phyloP scores from a whole-genome alignment of 1,140 invertebrate species.

The Elysia chlorotica region DNA sequence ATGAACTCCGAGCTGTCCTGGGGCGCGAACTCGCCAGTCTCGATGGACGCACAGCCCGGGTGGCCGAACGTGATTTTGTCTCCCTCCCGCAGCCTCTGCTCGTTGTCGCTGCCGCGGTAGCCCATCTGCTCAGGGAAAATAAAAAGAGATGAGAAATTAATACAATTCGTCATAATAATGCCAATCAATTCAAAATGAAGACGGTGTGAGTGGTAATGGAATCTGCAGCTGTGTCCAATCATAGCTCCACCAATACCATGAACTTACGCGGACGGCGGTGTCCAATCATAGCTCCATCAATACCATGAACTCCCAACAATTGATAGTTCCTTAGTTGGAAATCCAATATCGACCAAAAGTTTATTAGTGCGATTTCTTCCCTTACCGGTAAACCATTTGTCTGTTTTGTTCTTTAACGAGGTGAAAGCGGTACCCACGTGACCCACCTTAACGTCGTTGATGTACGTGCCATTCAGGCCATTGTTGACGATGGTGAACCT shows the following conservation, averaged over 20 bases:
- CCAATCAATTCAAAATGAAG: too few species aligned
- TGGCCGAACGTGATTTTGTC: slow-evolving; percentile 19
- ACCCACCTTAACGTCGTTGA: slow-evolving; percentile 19
- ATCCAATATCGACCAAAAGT: too few species aligned
- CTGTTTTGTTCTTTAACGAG: not conserved
- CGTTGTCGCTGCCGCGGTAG: not conserved
- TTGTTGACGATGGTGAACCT: slow-evolving; percentile 10
- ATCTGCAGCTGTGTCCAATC: too few species aligned
- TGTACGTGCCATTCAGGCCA: slow-evolving; percentile 21
- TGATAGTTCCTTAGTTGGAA: too few species aligned
- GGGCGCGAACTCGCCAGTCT: slow-evolving; percentile 5
- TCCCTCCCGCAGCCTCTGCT: slow-evolving; percentile 1
- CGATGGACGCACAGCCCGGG: slow-evolving; percentile 14
- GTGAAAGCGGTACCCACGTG: not conserved
- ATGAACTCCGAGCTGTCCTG: slow-evolving; percentile 18
- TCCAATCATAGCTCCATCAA: too few species aligned
- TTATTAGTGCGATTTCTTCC: too few species aligned
- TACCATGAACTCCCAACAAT: too few species aligned
- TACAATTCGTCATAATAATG: too few species aligned
- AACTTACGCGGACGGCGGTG: too few species aligned
- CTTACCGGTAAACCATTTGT: not conserved
- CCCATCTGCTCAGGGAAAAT: slow-evolving; percentile 8
- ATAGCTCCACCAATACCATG: too few species aligned
- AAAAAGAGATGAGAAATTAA: too few species aligned
- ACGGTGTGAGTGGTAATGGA: too few species aligned